Base-by-base conservation (phyloP, 1,140 invertebrate genomes). In the Rhynchophorus ferrugineus region DNA sequence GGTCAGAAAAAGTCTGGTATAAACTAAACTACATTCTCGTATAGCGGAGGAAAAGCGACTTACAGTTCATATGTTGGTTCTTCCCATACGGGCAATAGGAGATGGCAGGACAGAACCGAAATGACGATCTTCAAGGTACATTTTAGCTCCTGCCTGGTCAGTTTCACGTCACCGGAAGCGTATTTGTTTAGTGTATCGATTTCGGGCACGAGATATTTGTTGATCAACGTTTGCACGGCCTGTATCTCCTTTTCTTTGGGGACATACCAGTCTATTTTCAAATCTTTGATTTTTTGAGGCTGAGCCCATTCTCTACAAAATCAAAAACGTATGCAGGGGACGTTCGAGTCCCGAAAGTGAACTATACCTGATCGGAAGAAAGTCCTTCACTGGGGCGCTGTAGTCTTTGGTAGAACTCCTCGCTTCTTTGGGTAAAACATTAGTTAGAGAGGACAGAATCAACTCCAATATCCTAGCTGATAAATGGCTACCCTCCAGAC, bases 251-350 rank as follows among this genome's bases (percentile, higher is more conserved):
- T 77, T 16, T 77, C 67, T 16, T 71, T 75, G 0, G 91, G 89
- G 13, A 82, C 69, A 64, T 90, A 87, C 87, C 87, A 95, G 34
- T 84, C 71, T 1, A 91, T 72, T 5, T 81, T 74, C 8, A 88
- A 68, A 2, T 81, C 73, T 19, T 84, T 70, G 3, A 86, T 62
- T 59, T 87, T 70, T 8, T 80, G 77, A 1, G 81, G 71, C 49
- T 79, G 74, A 0, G 87, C 91, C 93, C 92, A 96, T 54, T 92
- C 82, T 7, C 83, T 82, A 46, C 33, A 58, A 48, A 60, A 55
- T 57, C 49, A 61, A 20, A 34, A 52, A 13, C 14, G n/a, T 44
- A 9, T 8, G 2, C 13, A 21, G 21, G 13, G n/a, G n/a, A 21
- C 9, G 21, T 9, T n/a, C 9, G 9, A 34, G 33, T 34, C 17